Percentiles rank a stretch among this genome's conserved stretches.
These are phyloP conservation scores for Clamator glandarius DNA, from an alignment of 2,797 vertebrate genomes.

Conservation along the genomic window DNA sequence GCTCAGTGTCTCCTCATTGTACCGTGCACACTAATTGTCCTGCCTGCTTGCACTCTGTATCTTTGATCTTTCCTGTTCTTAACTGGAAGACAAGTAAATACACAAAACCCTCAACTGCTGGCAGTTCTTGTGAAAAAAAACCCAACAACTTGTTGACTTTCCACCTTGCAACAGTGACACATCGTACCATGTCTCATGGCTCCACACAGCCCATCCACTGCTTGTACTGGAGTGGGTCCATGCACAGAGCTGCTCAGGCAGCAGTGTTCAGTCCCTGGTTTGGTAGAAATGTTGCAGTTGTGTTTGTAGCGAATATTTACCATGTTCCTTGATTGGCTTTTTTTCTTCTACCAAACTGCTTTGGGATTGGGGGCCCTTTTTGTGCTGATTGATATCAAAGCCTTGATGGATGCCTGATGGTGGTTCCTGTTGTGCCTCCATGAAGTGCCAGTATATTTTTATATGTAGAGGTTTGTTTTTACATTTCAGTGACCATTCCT, in stretches of 20 bases:
- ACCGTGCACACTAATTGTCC: not conserved
- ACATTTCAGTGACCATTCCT: not conserved
- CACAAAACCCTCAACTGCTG: not conserved
- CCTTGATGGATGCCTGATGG: not conserved
- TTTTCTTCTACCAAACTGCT: not conserved
- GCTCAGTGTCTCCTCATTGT: not conserved
- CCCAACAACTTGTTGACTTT: not conserved
- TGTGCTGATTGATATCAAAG: not conserved
- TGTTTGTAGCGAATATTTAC: not conserved
- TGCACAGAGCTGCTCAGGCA: not conserved
- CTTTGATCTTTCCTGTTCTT: not conserved
- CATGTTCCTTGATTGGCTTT: not conserved
- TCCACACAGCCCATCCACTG: not conserved
- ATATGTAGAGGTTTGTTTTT: not conserved
- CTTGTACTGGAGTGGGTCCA: fast-evolving
- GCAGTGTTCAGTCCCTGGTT: not conserved
- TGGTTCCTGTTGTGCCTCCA: not conserved
- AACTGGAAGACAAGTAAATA: not conserved
- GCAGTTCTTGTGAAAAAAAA: not conserved
- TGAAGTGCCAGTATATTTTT: conserved; percentile 18
- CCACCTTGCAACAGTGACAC: not conserved
- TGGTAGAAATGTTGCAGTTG: fast-evolving
- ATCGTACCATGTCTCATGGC: fast-evolving
- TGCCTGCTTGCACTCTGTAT: not conserved
- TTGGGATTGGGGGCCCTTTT: not conserved